Evolutionary conservation across 2,888 invertebrate genomes (phyloP), one percentile per base, ranked within the genome.

Genomic region (Punctoribates punctum): DNA sequence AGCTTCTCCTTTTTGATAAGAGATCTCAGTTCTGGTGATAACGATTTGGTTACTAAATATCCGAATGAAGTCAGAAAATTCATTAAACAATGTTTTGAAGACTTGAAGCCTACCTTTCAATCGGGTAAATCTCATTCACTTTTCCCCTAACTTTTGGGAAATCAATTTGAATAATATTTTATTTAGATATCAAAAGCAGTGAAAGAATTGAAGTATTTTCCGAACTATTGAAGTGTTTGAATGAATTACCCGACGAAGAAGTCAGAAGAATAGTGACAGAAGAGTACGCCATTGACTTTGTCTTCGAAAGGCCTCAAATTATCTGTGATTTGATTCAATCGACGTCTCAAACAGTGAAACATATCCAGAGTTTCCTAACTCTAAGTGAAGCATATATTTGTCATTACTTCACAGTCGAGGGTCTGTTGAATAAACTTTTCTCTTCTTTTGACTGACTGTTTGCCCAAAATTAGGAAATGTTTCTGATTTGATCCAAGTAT

Each of bases 301-400:
- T 29, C 20, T 67, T 67, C 20, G 67, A 67, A 20, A 67, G 42
- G 5, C 67, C 67, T n/a, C 42, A 42, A 20, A 38, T 67, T 42
- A 42, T 67, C 23, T 67, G 67, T 67, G 67, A 67, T 67, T 42
- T 67, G 3, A 67, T 67, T 67, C 67, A 67, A 11, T 67, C 67
- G 20, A 67, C 42, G 1, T 1, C 11, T 6, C 27, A 42, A 42
- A 67, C 67, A 42, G 67, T 67, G 2, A 42, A 42, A 42, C 38
- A 34, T 42, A 38, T 67, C 1, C 17, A 2, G 20, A 67, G 67
- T 29, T 67, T 67, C 9, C 20, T 67, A 20, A 29, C 17, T 23
- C 23, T 67, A 3, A 42, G 6, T 42, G 67, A 67, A n/a, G 20
- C 67, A 42, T 67, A 67, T 67, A 29, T 67, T 23, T 29, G 17